These are phyloP conservation scores for Lomographa bimaculata DNA, from an alignment of 2,888 invertebrate species.

Conservation along the genomic window DNA sequence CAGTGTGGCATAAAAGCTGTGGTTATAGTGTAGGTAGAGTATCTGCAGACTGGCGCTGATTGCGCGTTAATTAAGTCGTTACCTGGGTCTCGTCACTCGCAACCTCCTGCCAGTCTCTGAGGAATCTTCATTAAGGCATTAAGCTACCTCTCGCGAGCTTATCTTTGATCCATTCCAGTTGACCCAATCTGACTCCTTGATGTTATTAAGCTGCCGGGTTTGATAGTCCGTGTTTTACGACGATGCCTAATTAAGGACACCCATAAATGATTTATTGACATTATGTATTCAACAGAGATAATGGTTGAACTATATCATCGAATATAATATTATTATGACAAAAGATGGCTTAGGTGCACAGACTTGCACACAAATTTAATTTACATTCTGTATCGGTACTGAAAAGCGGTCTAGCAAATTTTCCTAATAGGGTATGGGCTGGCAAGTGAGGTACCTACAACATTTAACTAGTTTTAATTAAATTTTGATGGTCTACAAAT, in stretches of 20 bases:
- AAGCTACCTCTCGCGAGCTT: conserved; percentile 43
- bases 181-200: conserved; percentile 8
- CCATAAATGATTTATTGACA: no score
- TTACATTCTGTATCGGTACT: conserved; percentile 57
- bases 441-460: conserved; percentile 33
- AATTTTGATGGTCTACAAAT: conserved; percentile 44
- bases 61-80: conserved; percentile 66
- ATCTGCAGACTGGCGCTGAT: conserved; percentile 44
- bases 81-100: conserved; percentile 51
- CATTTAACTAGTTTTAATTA: conserved; percentile 52
- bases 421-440: no score
- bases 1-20: no score
- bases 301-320: no score
- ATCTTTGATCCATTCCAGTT: conserved; percentile 39
- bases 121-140: conserved; percentile 57
- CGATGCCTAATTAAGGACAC: no score
- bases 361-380: conserved; percentile 41
- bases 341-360: no score
- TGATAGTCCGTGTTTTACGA: conserved; percentile 1
- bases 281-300: no score
- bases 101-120: conserved; percentile 38
- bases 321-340: no score
- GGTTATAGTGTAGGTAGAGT: conserved; percentile 23
- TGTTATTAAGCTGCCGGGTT: conserved; percentile 2
- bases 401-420: no score